These are phyloP conservation scores for Mormyrus proboscirostris DNA, from an alignment of 2,797 vertebrate species.

Conservation along the genomic window DNA sequence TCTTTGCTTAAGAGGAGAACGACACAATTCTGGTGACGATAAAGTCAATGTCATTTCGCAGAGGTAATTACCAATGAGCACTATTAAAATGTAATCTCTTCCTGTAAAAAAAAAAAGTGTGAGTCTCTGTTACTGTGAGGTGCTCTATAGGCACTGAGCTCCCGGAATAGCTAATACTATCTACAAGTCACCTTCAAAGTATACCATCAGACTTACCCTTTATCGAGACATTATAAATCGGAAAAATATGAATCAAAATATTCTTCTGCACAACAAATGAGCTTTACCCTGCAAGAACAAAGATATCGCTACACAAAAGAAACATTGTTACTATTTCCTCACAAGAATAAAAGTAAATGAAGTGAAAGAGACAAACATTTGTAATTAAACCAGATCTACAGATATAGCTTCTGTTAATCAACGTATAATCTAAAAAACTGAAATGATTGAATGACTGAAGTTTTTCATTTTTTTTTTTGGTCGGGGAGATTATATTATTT, in stretches of 20 bases:
- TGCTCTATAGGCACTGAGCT: background rate
- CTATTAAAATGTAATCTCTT: slow-evolving; percentile 16
- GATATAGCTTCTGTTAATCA: slow-evolving; percentile 61
- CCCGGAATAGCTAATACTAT: background rate
- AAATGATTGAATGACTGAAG: slow-evolving; percentile 8
- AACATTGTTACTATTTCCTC: slow-evolving; percentile 38
- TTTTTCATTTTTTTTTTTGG: background rate
- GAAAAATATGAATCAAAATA: background rate
- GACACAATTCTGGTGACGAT: background rate
- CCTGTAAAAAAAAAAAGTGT: slow-evolving; percentile 10
- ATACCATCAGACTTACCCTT: background rate
- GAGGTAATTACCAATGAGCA: background rate
- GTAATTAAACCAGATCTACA: slow-evolving; percentile 58
- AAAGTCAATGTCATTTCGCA: slow-evolving; percentile 16
- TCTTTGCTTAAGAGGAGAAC: background rate
- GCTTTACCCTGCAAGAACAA: slow-evolving; percentile 30
- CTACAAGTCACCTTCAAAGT: background rate
- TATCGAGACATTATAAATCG: background rate
- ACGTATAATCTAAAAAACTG: slow-evolving; percentile 16
- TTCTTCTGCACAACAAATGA: slow-evolving; percentile 34
- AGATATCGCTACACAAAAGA: background rate
- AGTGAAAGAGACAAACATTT: background rate
- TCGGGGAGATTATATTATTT: slow-evolving; percentile 20
- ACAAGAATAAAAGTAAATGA: background rate
- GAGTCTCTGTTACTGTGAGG: background rate